Percentiles rank a stretch among this genome's conserved stretches.
These are phyloP conservation scores for Paracanthobrama guichenoti DNA, from an alignment of 2,113 vertebrate species.

Conservation along the genomic window DNA sequence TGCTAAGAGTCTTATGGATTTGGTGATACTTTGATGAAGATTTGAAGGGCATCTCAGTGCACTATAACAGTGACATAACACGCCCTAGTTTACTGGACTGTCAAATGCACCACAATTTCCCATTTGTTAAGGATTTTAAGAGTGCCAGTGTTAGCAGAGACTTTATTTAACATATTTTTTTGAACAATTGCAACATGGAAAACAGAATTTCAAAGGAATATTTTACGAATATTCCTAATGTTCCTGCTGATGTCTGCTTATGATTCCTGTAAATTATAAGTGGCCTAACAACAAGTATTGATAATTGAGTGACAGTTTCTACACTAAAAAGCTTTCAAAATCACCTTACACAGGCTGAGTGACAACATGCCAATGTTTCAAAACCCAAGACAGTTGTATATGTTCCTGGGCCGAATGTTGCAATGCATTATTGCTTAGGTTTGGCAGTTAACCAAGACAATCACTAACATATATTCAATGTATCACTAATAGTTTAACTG, in stretches of 20 bases:
- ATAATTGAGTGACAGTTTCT: constrained; percentile 50
- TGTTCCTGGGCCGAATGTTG: constrained; percentile 20
- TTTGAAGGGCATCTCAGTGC: constrained; percentile 5
- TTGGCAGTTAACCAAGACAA: constrained; percentile 21
- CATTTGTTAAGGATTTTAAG: background rate
- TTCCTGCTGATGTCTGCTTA: background rate
- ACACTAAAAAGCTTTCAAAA: constrained; percentile 49
- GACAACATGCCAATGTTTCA: constrained; percentile 51
- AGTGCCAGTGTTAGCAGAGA: background rate
- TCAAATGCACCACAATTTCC: background rate
- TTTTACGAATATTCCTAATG: background rate
- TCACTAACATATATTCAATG: background rate
- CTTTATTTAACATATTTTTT: background rate
- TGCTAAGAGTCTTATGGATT: constrained; percentile 34
- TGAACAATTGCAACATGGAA: background rate
- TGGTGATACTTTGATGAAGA: constrained; percentile 26
- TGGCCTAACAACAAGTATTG: constrained; percentile 38
- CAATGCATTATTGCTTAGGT: constrained; percentile 19
- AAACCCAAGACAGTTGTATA: constrained; percentile 55
- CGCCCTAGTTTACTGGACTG: background rate
- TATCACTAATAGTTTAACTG: background rate
- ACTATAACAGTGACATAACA: constrained; percentile 22
- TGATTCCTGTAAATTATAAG: constrained; percentile 41
- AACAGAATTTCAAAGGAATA: background rate
- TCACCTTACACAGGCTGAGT: constrained; percentile 43